Percentiles rank a stretch among this genome's conserved stretches.
phyloP scores from a whole-genome alignment of 2,888 invertebrate species.

The Pachycephus smyrnensis region DNA sequence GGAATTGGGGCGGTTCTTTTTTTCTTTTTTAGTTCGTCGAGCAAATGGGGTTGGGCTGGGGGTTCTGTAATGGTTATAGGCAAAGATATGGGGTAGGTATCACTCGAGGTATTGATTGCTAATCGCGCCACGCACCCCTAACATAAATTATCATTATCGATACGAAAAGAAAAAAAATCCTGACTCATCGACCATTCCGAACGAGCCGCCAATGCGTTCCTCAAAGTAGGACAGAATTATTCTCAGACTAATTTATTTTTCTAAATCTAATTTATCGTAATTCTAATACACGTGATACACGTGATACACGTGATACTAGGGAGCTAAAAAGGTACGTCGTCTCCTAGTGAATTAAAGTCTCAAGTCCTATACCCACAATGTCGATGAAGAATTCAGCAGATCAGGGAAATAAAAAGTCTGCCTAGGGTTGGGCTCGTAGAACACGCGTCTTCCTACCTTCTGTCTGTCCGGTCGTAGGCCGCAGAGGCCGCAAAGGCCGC shows the following conservation, averaged over 20 bases:
- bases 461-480: background rate
- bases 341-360: too few species aligned
- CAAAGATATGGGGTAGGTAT: constrained; percentile 21
- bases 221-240: too few species aligned
- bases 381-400: constrained; percentile 33
- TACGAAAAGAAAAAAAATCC: constrained; percentile 50
- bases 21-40: background rate
- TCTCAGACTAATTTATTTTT: too few species aligned
- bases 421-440: background rate
- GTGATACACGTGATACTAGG: too few species aligned
- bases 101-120: constrained; percentile 57
- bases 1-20: background rate
- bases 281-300: too few species aligned
- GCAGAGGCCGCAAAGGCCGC: constrained; percentile 4
- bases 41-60: constrained; percentile 3
- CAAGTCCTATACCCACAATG: background rate
- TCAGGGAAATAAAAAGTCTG: constrained; percentile 15
- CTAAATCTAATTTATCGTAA: too few species aligned
- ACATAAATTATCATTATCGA: constrained; percentile 60
- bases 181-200: constrained; percentile 53
- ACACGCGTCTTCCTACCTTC: constrained; percentile 1
- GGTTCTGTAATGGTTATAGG: constrained; percentile 4
- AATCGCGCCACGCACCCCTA: constrained; percentile 58
- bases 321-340: too few species aligned
- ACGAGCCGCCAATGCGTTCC: constrained; percentile 12